Conservation (phyloP, 92 coral and sea anemone species). For the Porites rus region DNA sequence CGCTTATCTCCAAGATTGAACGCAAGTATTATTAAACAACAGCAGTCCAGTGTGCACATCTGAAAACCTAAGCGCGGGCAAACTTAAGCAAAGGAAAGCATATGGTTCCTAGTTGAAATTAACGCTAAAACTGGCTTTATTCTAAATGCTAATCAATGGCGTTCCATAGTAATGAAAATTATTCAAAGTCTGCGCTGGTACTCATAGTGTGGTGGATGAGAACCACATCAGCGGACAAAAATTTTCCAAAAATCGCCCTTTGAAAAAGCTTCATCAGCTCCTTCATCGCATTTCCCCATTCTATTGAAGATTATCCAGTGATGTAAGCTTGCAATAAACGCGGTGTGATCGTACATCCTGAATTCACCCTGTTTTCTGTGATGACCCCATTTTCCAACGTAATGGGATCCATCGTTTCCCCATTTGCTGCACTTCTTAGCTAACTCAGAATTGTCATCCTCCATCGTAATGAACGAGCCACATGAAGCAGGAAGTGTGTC, state of each 20-base stretch:
- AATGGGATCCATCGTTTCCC: constrained; percentile 10
- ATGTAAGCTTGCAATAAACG: constrained; percentile 2
- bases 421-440: constrained; percentile 34
- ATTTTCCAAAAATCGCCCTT: constrained; percentile 56
- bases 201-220: too few relatives aligned
- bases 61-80: too few relatives aligned
- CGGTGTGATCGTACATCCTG: constrained; percentile 44
- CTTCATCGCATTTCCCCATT: constrained; percentile 58
- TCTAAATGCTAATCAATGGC: too few relatives aligned
- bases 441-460: constrained; percentile 37
- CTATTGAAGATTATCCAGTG: constrained; percentile 29
- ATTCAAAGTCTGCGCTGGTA: too few relatives aligned
- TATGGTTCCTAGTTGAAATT: too few relatives aligned
- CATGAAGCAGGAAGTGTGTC: constrained; percentile 24
- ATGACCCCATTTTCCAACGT: constrained; percentile 32
- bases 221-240: constrained; percentile 26
- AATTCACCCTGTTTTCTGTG: not conserved
- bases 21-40: too few relatives aligned
- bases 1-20: too few relatives aligned
- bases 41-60: too few relatives aligned
- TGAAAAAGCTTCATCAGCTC: not conserved
- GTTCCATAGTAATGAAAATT: too few relatives aligned
- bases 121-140: too few relatives aligned
- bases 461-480: constrained; percentile 24
- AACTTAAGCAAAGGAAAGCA: too few relatives aligned